Conservation (phyloP, 2,797 vertebrate genomes). For the Coregonus ussuriensis region DNA sequence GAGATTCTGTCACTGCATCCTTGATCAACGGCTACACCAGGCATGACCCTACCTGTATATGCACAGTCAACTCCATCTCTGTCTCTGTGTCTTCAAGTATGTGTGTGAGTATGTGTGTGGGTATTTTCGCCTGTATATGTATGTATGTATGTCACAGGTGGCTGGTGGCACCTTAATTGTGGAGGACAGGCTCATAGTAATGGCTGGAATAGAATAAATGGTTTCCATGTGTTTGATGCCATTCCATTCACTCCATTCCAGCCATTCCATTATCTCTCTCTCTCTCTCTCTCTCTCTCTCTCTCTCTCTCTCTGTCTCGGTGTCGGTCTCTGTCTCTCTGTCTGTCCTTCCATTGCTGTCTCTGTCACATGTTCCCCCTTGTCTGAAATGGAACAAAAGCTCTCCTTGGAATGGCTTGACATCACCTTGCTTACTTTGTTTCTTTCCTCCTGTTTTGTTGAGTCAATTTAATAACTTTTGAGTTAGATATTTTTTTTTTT, state of each 20-base stretch:
- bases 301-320: conserved; percentile 8
- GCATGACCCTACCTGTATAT: conserved; percentile 64
- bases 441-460: conserved; percentile 61
- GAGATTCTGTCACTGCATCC: conserved; percentile 62
- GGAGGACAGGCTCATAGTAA: no score
- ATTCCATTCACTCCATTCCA: no score
- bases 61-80: conserved; percentile 56
- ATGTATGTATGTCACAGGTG: conserved; percentile 34
- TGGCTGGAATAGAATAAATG: no score
- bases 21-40: conserved; percentile 62
- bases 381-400: conserved; percentile 64
- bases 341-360: conserved; percentile 54
- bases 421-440: conserved; percentile 70
- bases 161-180: no score
- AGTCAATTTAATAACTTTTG: conserved; percentile 41
- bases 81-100: conserved; percentile 41
- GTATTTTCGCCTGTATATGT: conserved; percentile 60
- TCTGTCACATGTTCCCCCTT: conserved; percentile 61
- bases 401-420: conserved; percentile 74
- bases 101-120: conserved; percentile 27
- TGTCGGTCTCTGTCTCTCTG: conserved; percentile 25
- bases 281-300: no score
- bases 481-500: conserved; percentile 15
- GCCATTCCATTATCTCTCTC: no score
- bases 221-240: no score